phyloP scores from a whole-genome alignment of 2,888 invertebrate genomes.

The Polydrusus tereticollis region DNA sequence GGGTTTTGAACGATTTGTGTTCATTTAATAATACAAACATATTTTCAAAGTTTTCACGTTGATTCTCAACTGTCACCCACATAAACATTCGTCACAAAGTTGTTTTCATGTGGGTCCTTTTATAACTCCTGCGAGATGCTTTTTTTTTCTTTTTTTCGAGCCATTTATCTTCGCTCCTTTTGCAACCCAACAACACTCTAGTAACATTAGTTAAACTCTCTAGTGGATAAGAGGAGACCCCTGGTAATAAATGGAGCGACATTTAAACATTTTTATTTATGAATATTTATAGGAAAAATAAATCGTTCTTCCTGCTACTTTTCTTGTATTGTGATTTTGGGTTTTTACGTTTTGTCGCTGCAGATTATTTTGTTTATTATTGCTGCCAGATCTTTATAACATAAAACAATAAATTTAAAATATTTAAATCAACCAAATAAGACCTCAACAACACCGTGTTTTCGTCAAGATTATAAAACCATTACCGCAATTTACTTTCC shows the following conservation, averaged over 20 bases:
- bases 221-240: neutral
- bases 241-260: neutral
- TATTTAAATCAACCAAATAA: neutral
- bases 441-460: slow-evolving; percentile 10
- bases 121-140: neutral
- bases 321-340: no score
- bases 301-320: no score
- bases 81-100: slow-evolving; percentile 4
- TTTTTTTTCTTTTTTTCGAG: neutral
- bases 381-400: no score
- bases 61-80: neutral
- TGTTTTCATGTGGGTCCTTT: slow-evolving; percentile 1
- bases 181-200: slow-evolving; percentile 11
- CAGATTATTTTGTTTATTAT: no score
- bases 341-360: no score
- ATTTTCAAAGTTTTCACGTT: neutral
- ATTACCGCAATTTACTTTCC: slow-evolving; percentile 22
- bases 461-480: slow-evolving; percentile 29
- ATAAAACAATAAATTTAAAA: neutral
- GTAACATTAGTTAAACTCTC: slow-evolving; percentile 8
- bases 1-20: no score
- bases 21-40: neutral
- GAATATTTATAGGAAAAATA: no score
- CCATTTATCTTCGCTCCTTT: neutral
- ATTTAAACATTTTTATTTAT: slow-evolving; percentile 1